phyloP scores from a whole-genome alignment of 2,797 vertebrate genomes.

The Peromyscus aztecus region DNA sequence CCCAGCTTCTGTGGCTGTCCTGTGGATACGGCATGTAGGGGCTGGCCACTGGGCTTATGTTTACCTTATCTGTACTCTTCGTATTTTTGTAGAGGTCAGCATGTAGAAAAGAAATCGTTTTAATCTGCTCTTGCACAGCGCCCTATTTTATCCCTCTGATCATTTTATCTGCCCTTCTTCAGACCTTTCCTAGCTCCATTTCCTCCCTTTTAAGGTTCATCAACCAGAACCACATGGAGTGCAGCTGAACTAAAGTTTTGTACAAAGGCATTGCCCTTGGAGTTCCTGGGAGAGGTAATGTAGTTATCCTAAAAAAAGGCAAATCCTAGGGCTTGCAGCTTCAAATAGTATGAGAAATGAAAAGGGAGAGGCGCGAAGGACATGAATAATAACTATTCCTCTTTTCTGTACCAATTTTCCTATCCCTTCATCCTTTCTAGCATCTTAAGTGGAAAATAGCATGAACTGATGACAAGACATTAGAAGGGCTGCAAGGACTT shows the following conservation, averaged over 20 bases:
- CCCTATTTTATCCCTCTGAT: slow-evolving; percentile 63
- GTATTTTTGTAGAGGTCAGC: slow-evolving; percentile 62
- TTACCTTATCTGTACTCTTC: slow-evolving; percentile 65
- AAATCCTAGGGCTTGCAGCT: slow-evolving; percentile 51
- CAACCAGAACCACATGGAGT: slow-evolving; percentile 70
- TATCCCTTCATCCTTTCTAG: neutral
- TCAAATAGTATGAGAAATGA: slow-evolving; percentile 53
- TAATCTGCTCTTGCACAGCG: slow-evolving; percentile 63
- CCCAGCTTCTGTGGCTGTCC: neutral
- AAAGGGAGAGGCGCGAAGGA: neutral
- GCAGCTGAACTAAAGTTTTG: slow-evolving; percentile 64
- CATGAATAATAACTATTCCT: neutral
- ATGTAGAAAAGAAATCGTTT: slow-evolving; percentile 60
- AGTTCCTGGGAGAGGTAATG: slow-evolving; percentile 36
- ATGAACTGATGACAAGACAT: neutral
- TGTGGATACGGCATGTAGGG: neutral
- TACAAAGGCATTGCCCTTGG: slow-evolving; percentile 63
- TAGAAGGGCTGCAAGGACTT: neutral
- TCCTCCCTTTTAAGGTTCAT: slow-evolving; percentile 79
- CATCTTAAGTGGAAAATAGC: neutral
- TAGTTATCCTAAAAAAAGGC: slow-evolving; percentile 45
- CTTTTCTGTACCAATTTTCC: neutral
- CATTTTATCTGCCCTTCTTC: slow-evolving; percentile 74
- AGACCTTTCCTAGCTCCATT: slow-evolving; percentile 72
- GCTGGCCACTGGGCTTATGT: neutral